These are phyloP conservation scores for Sander vitreus DNA, from an alignment of 2,113 vertebrate genomes.

Conservation along the genomic window DNA sequence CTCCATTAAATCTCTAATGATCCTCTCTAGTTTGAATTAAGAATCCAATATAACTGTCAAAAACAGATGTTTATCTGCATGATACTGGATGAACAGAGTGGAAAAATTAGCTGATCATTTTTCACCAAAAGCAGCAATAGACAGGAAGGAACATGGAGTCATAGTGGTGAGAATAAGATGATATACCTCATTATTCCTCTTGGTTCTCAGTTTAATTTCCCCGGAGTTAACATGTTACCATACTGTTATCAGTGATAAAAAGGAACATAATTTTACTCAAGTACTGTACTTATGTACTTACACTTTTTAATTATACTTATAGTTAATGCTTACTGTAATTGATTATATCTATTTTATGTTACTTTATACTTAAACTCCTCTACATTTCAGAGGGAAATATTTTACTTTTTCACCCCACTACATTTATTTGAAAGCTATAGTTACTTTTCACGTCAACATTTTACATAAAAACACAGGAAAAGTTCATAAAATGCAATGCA, in stretches of 20 bases:
- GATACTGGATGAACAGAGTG: neutral
- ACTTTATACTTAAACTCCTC: neutral
- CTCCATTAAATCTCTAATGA: slow-evolving; percentile 65
- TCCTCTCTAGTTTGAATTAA: slow-evolving; percentile 51
- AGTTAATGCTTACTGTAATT: neutral
- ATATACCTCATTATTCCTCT: neutral
- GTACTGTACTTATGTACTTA: neutral
- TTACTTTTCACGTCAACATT: neutral
- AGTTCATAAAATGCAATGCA: neutral
- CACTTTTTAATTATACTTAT: neutral
- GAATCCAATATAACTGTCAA: slow-evolving; percentile 48
- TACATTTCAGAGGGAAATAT: neutral
- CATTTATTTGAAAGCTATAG: neutral
- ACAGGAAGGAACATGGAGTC: neutral
- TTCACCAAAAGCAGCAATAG: neutral
- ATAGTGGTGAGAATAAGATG: neutral
- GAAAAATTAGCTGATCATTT: slow-evolving; percentile 3
- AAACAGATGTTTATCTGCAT: slow-evolving; percentile 60
- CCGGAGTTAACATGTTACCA: neutral
- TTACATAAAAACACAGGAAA: neutral
- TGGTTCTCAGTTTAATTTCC: neutral
- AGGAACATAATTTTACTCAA: neutral
- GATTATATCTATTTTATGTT: neutral
- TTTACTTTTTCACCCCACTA: neutral
- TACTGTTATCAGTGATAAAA: neutral